Base-by-base conservation (phyloP, 2,888 invertebrate species). In the Chymomyza amoena region DNA sequence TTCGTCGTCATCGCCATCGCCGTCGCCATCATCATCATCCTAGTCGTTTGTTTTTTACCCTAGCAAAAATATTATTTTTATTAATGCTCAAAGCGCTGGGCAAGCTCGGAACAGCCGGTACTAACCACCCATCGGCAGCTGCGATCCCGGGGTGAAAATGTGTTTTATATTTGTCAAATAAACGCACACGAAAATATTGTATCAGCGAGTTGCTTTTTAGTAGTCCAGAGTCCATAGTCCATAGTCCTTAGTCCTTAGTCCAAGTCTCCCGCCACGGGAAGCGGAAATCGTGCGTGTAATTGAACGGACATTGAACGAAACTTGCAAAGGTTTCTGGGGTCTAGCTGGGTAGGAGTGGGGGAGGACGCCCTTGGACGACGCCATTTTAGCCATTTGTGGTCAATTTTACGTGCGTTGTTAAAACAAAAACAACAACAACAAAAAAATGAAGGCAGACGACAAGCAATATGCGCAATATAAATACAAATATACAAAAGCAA, bases 221-320 rank as follows among this genome's bases (percentile, higher is more conserved):
- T 70, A 73, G 77, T 77, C 75, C 72, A 77, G 2, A 32, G 32
- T 32, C 32, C 32, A 32, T 6, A 7, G 32, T 32, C 32, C 32
- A 32, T 70, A 73, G 77, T 77, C 75, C 72, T 75, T 32, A 32
- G 32, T 32, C 32, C 32, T 4, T 6, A 7, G 32, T 32, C 32
- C 32, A 32, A 7, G 69, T 32, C 74, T 69, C 25, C 56, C 72
- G 81, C 84, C 83, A 75, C 86, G 79, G 84, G 87, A 86, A 84
- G 78, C 88, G 88, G 84, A 86, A 84, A 86, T 84, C 84, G 84
- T 84, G 88, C 84, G 84, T 84, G 87, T 84, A 86, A 84, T 84
- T 84, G 88, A 84, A 86, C 74, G 84, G 84, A 80, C 82, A 82
- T 84, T 85, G 82, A 84, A 82, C 78, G 79, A 87, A 69, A 82